A percentile compares a stretch with the other conserved stretches of the same genome.
Conservation (phyloP, 2,113 vertebrate genomes). For the Dromas ardeola region DNA sequence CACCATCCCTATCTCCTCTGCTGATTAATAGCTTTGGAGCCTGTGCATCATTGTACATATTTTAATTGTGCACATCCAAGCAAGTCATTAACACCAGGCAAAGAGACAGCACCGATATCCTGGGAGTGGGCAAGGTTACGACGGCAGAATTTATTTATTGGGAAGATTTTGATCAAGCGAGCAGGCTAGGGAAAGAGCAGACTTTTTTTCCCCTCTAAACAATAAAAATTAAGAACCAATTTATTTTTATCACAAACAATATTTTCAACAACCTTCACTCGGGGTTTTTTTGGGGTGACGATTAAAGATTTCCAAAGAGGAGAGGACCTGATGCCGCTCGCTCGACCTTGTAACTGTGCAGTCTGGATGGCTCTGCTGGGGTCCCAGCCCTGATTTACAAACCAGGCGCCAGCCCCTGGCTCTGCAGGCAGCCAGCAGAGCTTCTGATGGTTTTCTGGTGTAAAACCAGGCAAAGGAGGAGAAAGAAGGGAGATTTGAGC, state of each 20-base stretch:
- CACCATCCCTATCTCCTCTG: neutral
- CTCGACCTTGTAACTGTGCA: neutral
- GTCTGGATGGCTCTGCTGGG: neutral
- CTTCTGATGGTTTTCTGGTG: neutral
- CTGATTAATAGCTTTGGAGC: neutral
- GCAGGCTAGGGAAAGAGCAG: neutral
- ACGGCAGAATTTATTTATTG: neutral
- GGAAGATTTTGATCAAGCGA: neutral
- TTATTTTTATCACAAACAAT: neutral
- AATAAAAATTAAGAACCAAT: neutral
- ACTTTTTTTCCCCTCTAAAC: neutral
- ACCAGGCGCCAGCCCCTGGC: neutral
- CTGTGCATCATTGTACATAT: neutral
- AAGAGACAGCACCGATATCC: neutral
- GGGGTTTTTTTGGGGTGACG: neutral
- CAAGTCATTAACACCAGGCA: neutral
- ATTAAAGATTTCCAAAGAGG: neutral
- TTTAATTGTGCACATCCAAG: neutral
- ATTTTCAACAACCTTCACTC: neutral
- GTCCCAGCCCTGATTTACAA: neutral
- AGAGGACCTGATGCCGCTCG: neutral
- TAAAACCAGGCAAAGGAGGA: neutral
- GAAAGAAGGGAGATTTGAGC: neutral
- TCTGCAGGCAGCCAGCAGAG: neutral
- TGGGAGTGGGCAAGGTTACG: neutral